A percentile compares a stretch with the other conserved stretches of the same genome.
These are phyloP conservation scores for Marronus borbonicus DNA, from an alignment of 2,888 invertebrate species.

Conservation along the genomic window DNA sequence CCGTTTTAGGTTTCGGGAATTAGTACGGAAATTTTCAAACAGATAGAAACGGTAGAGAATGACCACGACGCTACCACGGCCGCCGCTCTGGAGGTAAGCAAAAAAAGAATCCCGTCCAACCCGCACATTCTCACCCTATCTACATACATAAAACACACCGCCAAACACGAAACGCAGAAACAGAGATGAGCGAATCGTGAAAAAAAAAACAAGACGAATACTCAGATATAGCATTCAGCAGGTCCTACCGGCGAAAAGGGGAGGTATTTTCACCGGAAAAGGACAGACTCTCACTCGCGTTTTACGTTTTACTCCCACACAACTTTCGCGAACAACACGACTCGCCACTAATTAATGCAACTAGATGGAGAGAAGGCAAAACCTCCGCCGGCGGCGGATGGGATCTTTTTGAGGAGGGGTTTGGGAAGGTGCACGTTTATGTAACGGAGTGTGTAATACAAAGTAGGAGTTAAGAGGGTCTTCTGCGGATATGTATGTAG, in stretches of 20 bases:
- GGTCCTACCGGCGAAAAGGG: not conserved
- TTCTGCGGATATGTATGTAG: not conserved
- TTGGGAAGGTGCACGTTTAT: not conserved
- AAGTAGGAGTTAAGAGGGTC: not conserved
- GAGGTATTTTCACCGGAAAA: slow-evolving; percentile 1
- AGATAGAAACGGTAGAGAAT: slow-evolving; percentile 97
- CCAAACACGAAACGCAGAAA: not conserved
- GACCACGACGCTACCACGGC: slow-evolving; percentile 95
- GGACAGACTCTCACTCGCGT: not conserved
- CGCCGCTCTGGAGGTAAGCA: slow-evolving; percentile 86
- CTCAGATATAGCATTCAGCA: not conserved
- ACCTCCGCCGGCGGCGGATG: not conserved
- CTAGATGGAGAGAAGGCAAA: slow-evolving; percentile 15
- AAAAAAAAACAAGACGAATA: not conserved
- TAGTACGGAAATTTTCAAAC: slow-evolving; percentile 96
- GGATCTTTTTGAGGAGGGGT: not conserved
- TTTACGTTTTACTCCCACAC: not conserved
- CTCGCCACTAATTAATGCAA: slow-evolving; percentile 32
- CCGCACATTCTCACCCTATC: not conserved
- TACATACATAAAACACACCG: not conserved
- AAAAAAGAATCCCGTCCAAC: not conserved
- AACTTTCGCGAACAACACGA: slow-evolving; percentile 13
- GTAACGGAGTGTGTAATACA: not conserved
- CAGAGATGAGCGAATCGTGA: not conserved
- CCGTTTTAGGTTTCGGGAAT: slow-evolving; percentile 90